Evolutionary conservation across 2,888 invertebrate species (phyloP), one percentile per base, ranked within the genome.

Genomic region (Arenicola marina): DNA sequence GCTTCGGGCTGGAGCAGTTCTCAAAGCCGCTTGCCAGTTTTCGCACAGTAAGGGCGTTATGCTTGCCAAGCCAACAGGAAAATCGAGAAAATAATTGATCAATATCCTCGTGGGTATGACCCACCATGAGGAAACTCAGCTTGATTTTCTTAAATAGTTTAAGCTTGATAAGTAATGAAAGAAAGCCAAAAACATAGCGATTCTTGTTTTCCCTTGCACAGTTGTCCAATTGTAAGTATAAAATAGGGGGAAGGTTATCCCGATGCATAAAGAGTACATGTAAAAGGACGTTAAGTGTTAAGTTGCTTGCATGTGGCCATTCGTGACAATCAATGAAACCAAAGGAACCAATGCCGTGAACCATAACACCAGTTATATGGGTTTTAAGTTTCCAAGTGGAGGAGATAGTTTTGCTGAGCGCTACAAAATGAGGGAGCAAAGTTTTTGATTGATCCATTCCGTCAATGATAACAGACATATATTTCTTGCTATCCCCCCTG

Each of bases 191-290:
- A 21, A 21, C 18, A 48, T 53, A 53, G 11, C 53, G 15, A 21
- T 53, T 53, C 21, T 53, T 53, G 21, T 53, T 53, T 29, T 53
- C 53, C 31, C 53, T 53, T 11, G 11, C 53, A 29, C 53, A 53
- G 15, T n/a, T n/a, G n/a, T n/a, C n/a, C n/a, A n/a, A n/a, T n/a
- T n/a, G n/a, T n/a, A n/a, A n/a, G n/a, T n/a, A 53, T 31, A 53
- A 53, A 11, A 28, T 21, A 21, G 26, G 26, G 7, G 48, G 48
- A 18, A 48, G 48, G 7, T 11, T 18, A 18, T 48, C 48, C 48
- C 15, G 15, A 18, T 21, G 15, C 24, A 21, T 48, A 21, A 18
- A 21, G 18, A 11, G 7, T 7, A 7, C 15, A n/a, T n/a, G n/a
- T 18, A 48, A 11, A 7, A 48, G 24, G 24, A 11, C 7, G 48